Percentiles rank a stretch among this genome's conserved stretches.
These are phyloP conservation scores for Hydraecia micacea DNA, from an alignment of 2,888 invertebrate genomes.

Conservation along the genomic window DNA sequence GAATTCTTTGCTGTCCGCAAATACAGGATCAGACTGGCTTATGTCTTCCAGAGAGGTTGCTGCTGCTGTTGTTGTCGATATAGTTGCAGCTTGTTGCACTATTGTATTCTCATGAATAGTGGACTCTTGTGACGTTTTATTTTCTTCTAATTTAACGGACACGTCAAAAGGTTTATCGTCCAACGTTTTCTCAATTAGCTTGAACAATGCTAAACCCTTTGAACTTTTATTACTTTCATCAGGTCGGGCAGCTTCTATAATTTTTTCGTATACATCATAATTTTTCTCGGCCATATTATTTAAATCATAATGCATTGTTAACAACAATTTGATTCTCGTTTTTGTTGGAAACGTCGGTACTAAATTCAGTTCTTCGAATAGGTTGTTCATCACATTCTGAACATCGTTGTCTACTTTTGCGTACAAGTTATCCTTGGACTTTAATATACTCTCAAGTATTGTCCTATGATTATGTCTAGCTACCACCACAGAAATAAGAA, in stretches of 20 bases:
- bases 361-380: constrained; percentile 70
- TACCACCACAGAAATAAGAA: constrained; percentile 52
- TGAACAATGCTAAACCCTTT: constrained; percentile 40
- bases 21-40: constrained; percentile 35
- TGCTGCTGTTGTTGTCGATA: background rate
- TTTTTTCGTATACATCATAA: constrained; percentile 60
- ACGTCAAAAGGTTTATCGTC: constrained; percentile 29
- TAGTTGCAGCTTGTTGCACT: background rate
- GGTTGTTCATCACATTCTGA: constrained; percentile 66
- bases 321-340: constrained; percentile 60
- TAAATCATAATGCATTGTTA: constrained; percentile 70
- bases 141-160: constrained; percentile 18
- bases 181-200: constrained; percentile 61
- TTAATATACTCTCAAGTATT: constrained; percentile 48
- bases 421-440: constrained; percentile 62
- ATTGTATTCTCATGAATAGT: background rate
- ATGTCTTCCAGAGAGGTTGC: constrained; percentile 5
- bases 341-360: constrained; percentile 55
- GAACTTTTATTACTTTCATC: constrained; percentile 36
- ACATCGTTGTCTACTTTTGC: constrained; percentile 61
- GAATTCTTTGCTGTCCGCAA: constrained; percentile 48
- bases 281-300: constrained; percentile 66
- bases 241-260: constrained; percentile 53
- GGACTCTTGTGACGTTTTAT: background rate
- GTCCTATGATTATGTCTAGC: constrained; percentile 60